These are phyloP conservation scores for Thymelicus sylvestris DNA, from an alignment of 2,888 invertebrate species.

Conservation along the genomic window DNA sequence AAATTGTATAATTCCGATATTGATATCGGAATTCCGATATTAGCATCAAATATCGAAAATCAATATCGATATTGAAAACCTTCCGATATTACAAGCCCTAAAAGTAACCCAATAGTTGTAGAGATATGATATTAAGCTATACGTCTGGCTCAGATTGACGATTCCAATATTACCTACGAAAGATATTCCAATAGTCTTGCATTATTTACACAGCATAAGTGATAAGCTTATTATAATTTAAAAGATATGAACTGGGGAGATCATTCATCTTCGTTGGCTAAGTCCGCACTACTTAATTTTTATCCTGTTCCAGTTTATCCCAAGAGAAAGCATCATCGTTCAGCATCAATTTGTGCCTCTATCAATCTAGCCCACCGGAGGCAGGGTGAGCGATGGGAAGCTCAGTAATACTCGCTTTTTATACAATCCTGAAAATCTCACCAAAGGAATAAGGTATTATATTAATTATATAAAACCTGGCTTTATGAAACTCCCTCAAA, in stretches of 20 bases:
- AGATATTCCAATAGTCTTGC: no score
- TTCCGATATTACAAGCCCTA: no score
- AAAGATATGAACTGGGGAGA: neutral
- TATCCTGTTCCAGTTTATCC: constrained; percentile 29
- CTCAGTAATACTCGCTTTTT: constrained; percentile 20
- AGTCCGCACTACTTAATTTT: constrained; percentile 22
- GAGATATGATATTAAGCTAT: no score
- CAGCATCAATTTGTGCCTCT: constrained; percentile 33
- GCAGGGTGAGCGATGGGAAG: constrained; percentile 23
- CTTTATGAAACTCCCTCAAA: neutral
- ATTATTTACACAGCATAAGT: no score
- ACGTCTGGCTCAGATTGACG: no score
- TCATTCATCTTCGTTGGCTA: constrained; percentile 2
- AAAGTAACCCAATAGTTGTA: no score
- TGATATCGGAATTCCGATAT: no score
- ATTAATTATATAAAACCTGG: neutral
- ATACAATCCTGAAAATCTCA: constrained; percentile 3
- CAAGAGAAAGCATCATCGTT: constrained; percentile 25
- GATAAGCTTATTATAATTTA: no score
- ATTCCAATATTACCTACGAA: no score
- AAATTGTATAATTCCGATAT: no score
- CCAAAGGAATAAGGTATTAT: neutral
- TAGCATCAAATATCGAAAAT: no score
- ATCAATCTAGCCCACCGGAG: constrained; percentile 30
- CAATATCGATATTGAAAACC: no score